Percentiles rank a stretch among this genome's conserved stretches.
These are phyloP conservation scores for Forpus xanthops DNA, from an alignment of 2,797 vertebrate genomes.

Conservation along the genomic window DNA sequence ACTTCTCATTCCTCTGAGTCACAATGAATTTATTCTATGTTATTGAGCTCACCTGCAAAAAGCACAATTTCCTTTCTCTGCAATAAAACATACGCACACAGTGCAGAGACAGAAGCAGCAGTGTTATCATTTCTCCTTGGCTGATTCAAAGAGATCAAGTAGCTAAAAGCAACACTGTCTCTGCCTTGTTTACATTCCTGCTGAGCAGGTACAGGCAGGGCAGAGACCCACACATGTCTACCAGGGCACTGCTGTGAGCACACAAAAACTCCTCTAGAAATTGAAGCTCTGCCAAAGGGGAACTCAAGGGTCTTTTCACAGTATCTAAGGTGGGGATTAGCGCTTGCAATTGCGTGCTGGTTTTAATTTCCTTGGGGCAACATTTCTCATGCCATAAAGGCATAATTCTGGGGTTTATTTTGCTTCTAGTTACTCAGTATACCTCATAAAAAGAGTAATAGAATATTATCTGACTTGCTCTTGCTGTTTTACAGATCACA, in stretches of 20 bases:
- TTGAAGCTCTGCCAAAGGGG: neutral
- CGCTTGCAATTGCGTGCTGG: neutral
- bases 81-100: neutral
- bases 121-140: neutral
- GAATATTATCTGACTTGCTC: neutral
- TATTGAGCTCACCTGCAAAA: neutral
- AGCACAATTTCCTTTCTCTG: neutral
- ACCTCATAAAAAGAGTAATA: neutral
- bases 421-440: neutral
- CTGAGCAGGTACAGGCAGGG: conserved; percentile 22
- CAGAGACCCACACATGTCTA: neutral
- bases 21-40: neutral
- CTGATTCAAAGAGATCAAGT: neutral
- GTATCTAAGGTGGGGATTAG: neutral
- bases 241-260: neutral
- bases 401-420: neutral
- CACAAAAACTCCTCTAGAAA: neutral
- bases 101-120: neutral
- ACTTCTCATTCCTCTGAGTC: conserved; percentile 18
- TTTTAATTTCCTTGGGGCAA: conserved; percentile 19
- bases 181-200: conserved; percentile 36
- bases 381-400: neutral
- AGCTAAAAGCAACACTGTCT: neutral
- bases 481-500: neutral
- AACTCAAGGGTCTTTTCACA: conserved; percentile 8